phyloP scores from a whole-genome alignment of 64 coral and sea anemone species.

The Stichodactyla mertensii region DNA sequence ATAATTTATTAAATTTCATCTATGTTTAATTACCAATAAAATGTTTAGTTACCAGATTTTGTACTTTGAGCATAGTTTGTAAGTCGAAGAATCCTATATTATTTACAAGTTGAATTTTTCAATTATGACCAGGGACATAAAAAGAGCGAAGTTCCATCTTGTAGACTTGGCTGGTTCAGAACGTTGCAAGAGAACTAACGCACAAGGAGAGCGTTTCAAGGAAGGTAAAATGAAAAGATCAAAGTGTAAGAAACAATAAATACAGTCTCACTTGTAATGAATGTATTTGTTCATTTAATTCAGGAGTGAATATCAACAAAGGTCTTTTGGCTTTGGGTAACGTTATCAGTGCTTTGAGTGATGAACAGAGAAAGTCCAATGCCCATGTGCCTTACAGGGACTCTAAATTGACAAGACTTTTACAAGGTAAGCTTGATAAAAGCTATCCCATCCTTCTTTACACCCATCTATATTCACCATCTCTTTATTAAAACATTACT shows the following conservation, averaged over 20 bases:
- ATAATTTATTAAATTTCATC: no score
- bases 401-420: conserved; percentile 84
- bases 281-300: not conserved
- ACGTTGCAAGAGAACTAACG: conserved; percentile 83
- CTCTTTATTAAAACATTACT: not conserved
- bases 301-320: conserved; percentile 97
- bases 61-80: no score
- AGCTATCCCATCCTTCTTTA: not conserved
- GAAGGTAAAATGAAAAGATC: conserved; percentile 48
- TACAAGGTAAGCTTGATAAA: conserved; percentile 57
- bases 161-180: conserved; percentile 98
- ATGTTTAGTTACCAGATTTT: no score
- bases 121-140: conserved; percentile 61
- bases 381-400: conserved; percentile 93
- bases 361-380: conserved; percentile 79
- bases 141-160: conserved; percentile 91
- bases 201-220: conserved; percentile 93
- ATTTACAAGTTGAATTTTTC: not conserved
- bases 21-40: no score
- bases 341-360: conserved; percentile 95
- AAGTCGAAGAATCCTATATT: no score
- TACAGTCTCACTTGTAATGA: not conserved
- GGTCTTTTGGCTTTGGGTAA: conserved; percentile 82
- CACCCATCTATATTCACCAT: not conserved
- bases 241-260: no score